A percentile compares a stretch with the other conserved stretches of the same genome.
Evolutionary conservation across 1,140 invertebrate species (phyloP).

Genomic region (Idris sp.): DNA sequence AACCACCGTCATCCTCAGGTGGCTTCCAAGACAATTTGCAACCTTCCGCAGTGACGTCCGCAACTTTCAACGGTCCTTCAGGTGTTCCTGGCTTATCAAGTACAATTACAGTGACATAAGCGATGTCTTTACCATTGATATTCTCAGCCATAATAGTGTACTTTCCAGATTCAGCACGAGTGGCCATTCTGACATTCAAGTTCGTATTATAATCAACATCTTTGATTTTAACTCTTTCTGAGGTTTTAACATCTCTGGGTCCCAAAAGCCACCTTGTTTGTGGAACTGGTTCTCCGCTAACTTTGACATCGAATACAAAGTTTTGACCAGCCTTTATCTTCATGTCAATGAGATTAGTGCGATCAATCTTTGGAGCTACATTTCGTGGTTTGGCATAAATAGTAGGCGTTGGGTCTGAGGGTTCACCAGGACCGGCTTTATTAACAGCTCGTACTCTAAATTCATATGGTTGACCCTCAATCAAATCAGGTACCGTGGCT

Average conservation of each 20-base stretch:
- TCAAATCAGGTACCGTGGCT: conserved; percentile 91
- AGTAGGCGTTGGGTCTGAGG: conserved; percentile 91
- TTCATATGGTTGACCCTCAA: conserved; percentile 93
- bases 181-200: conserved; percentile 90
- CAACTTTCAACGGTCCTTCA: conserved; percentile 93
- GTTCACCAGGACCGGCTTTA: conserved; percentile 94
- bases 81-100: conserved; percentile 93
- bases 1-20: conserved; percentile 93
- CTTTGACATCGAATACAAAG: conserved; percentile 89
- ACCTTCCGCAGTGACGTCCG: conserved; percentile 95
- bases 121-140: conserved; percentile 93
- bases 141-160: conserved; percentile 97
- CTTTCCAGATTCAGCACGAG: conserved; percentile 91
- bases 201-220: conserved; percentile 95
- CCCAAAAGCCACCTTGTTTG: conserved; percentile 90
- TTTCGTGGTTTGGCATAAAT: conserved; percentile 94
- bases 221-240: conserved; percentile 86
- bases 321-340: conserved; percentile 94
- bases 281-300: conserved; percentile 93
- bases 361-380: conserved; percentile 91
- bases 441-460: conserved; percentile 95
- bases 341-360: conserved; percentile 90
- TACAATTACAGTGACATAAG: conserved; percentile 94
- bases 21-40: conserved; percentile 96
- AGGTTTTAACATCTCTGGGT: conserved; percentile 84